Percentiles rank a stretch among this genome's conserved stretches.
Evolutionary conservation across 2,797 vertebrate genomes (phyloP).

Genomic region (Siniperca obscura): DNA sequence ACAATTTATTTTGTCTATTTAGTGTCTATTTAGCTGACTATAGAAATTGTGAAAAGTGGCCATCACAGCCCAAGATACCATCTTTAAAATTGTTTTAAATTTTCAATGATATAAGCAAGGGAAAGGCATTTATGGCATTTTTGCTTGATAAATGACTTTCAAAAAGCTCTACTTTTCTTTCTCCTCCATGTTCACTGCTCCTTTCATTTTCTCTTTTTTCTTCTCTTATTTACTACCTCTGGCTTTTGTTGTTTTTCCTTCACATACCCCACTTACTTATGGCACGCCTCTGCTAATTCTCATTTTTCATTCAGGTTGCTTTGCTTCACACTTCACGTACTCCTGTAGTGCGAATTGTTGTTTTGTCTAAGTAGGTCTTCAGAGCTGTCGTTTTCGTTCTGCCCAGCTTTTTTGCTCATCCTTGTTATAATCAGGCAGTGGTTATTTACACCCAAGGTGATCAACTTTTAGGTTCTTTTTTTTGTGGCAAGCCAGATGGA

Average conservation of each 20-base stretch:
- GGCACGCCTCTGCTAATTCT: conserved; percentile 59
- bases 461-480: conserved; percentile 57
- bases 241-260: conserved; percentile 53
- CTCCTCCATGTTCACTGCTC: background rate
- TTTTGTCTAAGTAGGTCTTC: conserved; percentile 69
- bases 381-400: conserved; percentile 52
- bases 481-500: conserved; percentile 61
- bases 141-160: conserved; percentile 3
- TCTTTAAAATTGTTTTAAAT: background rate
- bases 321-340: conserved; percentile 41
- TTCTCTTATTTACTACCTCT: conserved; percentile 28
- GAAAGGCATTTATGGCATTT: background rate
- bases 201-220: background rate
- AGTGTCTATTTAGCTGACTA: no score
- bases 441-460: conserved; percentile 70
- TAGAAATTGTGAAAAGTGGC: background rate
- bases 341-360: conserved; percentile 67
- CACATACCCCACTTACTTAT: conserved; percentile 29
- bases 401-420: conserved; percentile 30
- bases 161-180: background rate
- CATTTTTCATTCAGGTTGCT: conserved; percentile 61
- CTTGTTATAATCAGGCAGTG: conserved; percentile 64
- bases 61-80: background rate
- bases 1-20: background rate
- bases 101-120: background rate